Percentiles rank a stretch among this genome's conserved stretches.
phyloP scores from a whole-genome alignment of 2,888 invertebrate genomes.

The Orthosia gracilis region DNA sequence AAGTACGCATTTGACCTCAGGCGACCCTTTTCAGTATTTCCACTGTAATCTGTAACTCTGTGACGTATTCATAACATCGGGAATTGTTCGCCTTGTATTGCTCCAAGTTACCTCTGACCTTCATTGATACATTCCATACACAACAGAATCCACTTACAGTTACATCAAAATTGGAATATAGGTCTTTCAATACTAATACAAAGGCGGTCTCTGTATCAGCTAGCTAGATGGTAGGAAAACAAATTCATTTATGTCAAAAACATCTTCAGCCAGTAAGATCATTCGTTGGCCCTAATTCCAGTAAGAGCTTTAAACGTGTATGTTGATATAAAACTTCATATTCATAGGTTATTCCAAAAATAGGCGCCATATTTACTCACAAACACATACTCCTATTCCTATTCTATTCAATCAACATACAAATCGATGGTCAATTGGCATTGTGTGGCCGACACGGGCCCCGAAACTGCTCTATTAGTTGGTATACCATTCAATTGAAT shows the following conservation, averaged over 20 bases:
- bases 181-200: no score
- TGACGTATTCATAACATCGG: constrained; percentile 17
- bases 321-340: not conserved
- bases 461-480: constrained; percentile 61
- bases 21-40: constrained; percentile 32
- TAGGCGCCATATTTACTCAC: constrained; percentile 32
- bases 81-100: constrained; percentile 10
- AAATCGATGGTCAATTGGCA: constrained; percentile 46
- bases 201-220: no score
- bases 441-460: constrained; percentile 44
- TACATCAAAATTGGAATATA: no score
- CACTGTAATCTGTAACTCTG: not conserved
- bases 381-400: constrained; percentile 32
- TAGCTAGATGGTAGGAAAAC: no score
- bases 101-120: not conserved
- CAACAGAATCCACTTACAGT: no score
- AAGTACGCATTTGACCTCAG: constrained; percentile 43
- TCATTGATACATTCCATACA: not conserved
- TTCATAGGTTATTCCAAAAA: not conserved
- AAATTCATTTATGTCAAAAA: no score
- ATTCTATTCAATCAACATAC: constrained; percentile 32
- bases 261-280: no score
- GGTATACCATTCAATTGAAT: constrained; percentile 57
- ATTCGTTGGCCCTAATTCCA: no score
- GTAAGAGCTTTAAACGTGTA: no score